Evolutionary conservation across 2,113 vertebrate species (phyloP).

Genomic region (Trogon surrucura): DNA sequence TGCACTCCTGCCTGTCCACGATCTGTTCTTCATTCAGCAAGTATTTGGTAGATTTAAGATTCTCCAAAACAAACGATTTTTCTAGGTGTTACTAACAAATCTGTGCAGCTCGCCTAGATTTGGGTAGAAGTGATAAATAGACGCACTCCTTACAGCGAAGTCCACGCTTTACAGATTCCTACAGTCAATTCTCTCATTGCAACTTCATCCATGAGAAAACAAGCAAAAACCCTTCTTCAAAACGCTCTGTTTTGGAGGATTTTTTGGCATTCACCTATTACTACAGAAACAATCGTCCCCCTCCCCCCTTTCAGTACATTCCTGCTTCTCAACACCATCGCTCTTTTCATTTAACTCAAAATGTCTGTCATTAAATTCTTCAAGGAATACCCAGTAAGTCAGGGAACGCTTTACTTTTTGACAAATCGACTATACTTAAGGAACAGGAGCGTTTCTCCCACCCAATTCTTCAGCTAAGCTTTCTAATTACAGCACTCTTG

Average conservation of each 20-base stretch:
- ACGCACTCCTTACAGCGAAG: not conserved
- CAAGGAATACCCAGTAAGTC: not conserved
- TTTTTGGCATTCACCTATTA: not conserved
- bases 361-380: not conserved
- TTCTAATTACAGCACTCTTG: not conserved
- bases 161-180: not conserved
- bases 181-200: not conserved
- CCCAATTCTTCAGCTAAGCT: not conserved
- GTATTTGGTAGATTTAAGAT: not conserved
- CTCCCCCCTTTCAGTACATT: not conserved
- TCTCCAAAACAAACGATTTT: not conserved
- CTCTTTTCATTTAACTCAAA: not conserved
- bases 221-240: not conserved
- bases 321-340: not conserved
- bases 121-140: not conserved
- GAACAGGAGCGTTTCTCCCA: not conserved
- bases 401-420: not conserved
- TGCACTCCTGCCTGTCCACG: not conserved
- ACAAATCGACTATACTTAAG: not conserved
- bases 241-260: not conserved
- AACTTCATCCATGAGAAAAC: not conserved
- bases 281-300: not conserved
- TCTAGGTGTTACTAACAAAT: not conserved
- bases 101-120: rapidly evolving
- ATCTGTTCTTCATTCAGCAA: not conserved